Base-by-base conservation (phyloP, 2,888 invertebrate species). In the Acrobasis repandana region DNA sequence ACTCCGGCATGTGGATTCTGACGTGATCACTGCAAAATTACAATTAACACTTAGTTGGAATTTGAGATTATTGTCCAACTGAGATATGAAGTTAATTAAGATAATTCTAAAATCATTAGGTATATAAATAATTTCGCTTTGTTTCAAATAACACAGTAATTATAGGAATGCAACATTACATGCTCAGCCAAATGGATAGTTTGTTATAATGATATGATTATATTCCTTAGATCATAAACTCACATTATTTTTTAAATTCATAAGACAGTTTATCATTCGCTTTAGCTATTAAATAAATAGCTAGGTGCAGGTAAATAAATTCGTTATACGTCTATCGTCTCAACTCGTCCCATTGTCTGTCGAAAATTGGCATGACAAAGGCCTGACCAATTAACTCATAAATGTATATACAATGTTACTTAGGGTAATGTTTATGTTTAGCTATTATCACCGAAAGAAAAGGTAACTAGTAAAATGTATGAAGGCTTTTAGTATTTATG, bases 1-100 rank as follows among this genome's bases (percentile, higher is more conserved):
- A 88, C 75, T 94, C 93, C 16, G 94, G 94, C 9, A 94, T 88
- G 74, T 94, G 89, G 56, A 94, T 80, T 76, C 88, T 93, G 64
- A 94, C 85, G 73, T 94, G 93, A 58, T 93, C 88, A 71, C 94
- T 94, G 88, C 61, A 88, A 87, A 75, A 76, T 57, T 74, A 66
- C 49, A 61, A 50, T 57, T 34, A 47, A 51, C 15, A 43, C 43
- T 43, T 14, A 43, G 14, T 11, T 14, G 43, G n/a, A 14, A 43
- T 43, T 61, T 64, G 63, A 47, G 20, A 14, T 50, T 11, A 50
- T 50, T 33, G 28, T 14, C 20, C 6, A 28, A 50, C 14, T 28
- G 50, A 50, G 8, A 11, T 49, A 28, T 6, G 11, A 43, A 43
- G 2, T 43, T 14, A 11, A n/a, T 14, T 5, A 28, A 4, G n/a